Evolutionary conservation across 2,113 vertebrate species (phyloP).

Genomic region (Ammodytes dubius): DNA sequence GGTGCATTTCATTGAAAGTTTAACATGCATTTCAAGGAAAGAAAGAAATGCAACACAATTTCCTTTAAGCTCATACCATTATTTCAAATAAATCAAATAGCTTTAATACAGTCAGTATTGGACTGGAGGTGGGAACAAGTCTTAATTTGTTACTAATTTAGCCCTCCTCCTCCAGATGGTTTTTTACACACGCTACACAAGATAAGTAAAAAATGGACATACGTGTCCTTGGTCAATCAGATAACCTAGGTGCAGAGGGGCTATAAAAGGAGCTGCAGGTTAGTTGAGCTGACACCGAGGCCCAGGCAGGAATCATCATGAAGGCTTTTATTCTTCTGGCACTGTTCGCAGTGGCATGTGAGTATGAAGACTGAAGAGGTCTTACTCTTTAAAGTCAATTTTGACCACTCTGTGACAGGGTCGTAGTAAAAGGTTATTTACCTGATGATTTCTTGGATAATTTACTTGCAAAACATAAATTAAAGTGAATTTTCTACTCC

Average conservation of each 20-base stretch:
- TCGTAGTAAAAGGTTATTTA: background rate
- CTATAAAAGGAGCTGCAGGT: slow-evolving; percentile 41
- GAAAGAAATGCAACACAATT: too few species aligned
- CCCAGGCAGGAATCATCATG: slow-evolving; percentile 52
- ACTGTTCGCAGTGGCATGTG: slow-evolving; percentile 75
- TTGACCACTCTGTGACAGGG: background rate
- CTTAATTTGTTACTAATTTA: background rate
- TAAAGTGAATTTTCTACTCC: background rate
- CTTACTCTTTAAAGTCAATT: background rate
- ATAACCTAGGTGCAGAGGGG: slow-evolving; percentile 7
- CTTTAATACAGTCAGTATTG: background rate
- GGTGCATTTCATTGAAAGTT: too few species aligned
- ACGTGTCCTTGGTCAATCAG: slow-evolving; percentile 28
- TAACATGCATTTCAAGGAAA: too few species aligned
- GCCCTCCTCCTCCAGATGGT: slow-evolving; percentile 41
- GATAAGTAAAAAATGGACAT: background rate
- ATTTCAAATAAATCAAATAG: too few species aligned
- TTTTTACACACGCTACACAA: slow-evolving; percentile 32
- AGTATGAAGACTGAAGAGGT: slow-evolving; percentile 34
- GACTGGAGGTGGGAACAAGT: background rate
- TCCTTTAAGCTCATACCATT: too few species aligned
- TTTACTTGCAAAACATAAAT: background rate
- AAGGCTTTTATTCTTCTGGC: slow-evolving; percentile 77
- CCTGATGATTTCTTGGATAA: background rate
- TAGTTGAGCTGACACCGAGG: slow-evolving; percentile 14